Conservation (phyloP, 2,797 vertebrate genomes). For the Syngnathus acus region DNA sequence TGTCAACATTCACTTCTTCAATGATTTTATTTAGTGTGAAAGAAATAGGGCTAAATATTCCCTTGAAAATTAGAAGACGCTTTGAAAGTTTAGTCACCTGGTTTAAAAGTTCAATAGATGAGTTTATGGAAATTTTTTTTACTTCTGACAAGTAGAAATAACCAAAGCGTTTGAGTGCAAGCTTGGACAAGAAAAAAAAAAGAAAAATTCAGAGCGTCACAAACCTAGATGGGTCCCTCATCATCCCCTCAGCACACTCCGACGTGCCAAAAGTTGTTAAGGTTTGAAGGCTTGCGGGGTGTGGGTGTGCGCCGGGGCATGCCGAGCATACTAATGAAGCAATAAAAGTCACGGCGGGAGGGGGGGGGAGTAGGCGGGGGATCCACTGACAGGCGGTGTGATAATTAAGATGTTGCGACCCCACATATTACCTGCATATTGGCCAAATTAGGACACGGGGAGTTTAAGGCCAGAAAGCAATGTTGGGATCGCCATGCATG, state of each 20-base stretch:
- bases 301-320: conserved; percentile 73
- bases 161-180: neutral
- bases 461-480: conserved; percentile 34
- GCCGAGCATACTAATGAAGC: conserved; percentile 92
- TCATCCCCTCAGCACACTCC: conserved; percentile 48
- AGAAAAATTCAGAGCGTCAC: neutral
- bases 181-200: neutral
- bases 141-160: neutral
- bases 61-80: neutral
- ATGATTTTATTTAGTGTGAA: neutral
- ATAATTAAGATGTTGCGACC: conserved; percentile 77
- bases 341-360: conserved; percentile 89
- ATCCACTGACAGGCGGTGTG: conserved; percentile 67
- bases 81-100: neutral
- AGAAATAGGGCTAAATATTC: neutral
- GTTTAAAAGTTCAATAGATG: neutral
- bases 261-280: conserved; percentile 65
- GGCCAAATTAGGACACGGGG: conserved; percentile 41
- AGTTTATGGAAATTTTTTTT: neutral
- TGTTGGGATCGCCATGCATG: conserved; percentile 16
- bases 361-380: conserved; percentile 48
- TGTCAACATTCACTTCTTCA: neutral
- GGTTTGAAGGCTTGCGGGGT: conserved; percentile 49
- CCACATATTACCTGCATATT: conserved; percentile 70
- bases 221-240: conserved; percentile 51